Evolutionary conservation across 1,140 invertebrate species (phyloP).

Genomic region (Oryctes rhinoceros): DNA sequence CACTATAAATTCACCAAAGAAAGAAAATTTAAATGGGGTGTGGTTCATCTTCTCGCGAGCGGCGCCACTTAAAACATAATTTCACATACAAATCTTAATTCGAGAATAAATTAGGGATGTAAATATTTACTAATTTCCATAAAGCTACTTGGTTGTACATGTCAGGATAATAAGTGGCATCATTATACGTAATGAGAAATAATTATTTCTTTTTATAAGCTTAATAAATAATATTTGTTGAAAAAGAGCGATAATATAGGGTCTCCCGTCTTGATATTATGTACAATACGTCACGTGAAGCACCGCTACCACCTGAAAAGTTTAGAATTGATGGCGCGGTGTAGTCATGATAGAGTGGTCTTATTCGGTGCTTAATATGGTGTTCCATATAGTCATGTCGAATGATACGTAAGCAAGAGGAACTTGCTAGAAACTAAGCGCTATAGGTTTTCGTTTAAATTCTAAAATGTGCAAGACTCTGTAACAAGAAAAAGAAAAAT

Average conservation of each 20-base stretch:
- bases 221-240: constrained; percentile 36
- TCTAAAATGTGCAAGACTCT: neutral
- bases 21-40: neutral
- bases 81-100: constrained; percentile 35
- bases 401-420: neutral
- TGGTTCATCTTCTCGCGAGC: neutral
- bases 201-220: constrained; percentile 41
- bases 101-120: constrained; percentile 35
- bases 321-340: neutral
- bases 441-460: neutral
- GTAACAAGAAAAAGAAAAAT: no score
- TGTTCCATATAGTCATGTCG: neutral
- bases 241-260: constrained; percentile 8
- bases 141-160: constrained; percentile 39
- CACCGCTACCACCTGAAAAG: neutral
- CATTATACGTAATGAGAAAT: constrained; percentile 39
- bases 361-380: neutral
- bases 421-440: neutral
- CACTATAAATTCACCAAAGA: neutral
- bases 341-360: neutral
- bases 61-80: constrained; percentile 26
- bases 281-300: neutral
- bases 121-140: constrained; percentile 41
- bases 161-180: constrained; percentile 37
- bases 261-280: neutral